phyloP scores from a whole-genome alignment of 2,113 vertebrate species.

The Paradisaea rubra region DNA sequence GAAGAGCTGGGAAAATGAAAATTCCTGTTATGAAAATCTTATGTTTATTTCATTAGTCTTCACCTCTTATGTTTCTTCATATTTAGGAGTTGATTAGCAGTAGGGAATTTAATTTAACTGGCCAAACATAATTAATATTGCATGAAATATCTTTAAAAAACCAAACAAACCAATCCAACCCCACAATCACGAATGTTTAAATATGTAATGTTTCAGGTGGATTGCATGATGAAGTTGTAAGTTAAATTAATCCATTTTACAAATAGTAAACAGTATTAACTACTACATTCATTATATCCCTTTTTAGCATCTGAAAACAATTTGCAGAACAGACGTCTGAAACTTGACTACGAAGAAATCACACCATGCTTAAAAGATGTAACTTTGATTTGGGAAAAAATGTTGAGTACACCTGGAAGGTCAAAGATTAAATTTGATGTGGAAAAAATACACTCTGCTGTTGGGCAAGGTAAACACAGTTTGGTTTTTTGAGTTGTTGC shows the following conservation, averaged over 20 bases:
- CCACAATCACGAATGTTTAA: neutral
- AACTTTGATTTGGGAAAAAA: constrained; percentile 92
- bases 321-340: constrained; percentile 89
- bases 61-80: neutral
- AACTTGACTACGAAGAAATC: constrained; percentile 97
- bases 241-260: neutral
- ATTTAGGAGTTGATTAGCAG: neutral
- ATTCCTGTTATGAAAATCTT: neutral
- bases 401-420: constrained; percentile 84
- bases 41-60: neutral
- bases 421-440: constrained; percentile 86
- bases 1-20: neutral
- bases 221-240: neutral
- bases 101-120: neutral
- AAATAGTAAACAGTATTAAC: neutral
- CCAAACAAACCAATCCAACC: neutral
- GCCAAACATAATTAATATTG: neutral
- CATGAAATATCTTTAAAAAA: neutral
- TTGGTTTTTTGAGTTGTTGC: neutral
- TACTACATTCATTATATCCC: neutral
- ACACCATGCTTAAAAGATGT: constrained; percentile 95
- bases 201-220: neutral
- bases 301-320: constrained; percentile 86
- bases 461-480: constrained; percentile 81
- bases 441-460: constrained; percentile 86